Evolutionary conservation across 2,888 invertebrate genomes (phyloP), one percentile per base, ranked within the genome.

Genomic region (Linnaemya tessellans): DNA sequence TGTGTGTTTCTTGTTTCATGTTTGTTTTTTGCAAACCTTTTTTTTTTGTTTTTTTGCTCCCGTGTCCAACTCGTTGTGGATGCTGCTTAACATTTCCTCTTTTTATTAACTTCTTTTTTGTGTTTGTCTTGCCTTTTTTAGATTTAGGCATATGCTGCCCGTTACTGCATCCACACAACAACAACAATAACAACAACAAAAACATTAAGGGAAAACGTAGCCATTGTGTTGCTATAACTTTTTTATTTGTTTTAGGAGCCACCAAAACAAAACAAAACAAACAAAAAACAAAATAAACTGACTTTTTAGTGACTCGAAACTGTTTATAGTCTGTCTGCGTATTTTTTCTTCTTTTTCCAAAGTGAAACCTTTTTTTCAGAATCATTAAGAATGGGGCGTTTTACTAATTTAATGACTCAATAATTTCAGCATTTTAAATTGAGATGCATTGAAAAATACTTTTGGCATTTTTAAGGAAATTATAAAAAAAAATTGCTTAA

Each of bases 11-110:
- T 25, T 38, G 11, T 43, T 64, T 46, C 4, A n/a, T 38, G 38
- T 54, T 38, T 13, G 10, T 46, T 80, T 58, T 56, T 58, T 15
- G 4, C 3, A 38, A 18, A 11, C 58, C 38, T 58, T 74, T 58
- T 67, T 51, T 46, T 9, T 30, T 1, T 30, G 2, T 30, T 2
- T 30, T 30, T 30, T 30, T 10, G 43, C 38, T 54, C n/a, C 1
- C 25, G 7, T 56, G 43, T 30, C 9, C 20, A 35, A 8, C 11
- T 22, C 35, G 35, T 67, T 56, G 71, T 75, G 35, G 56, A 49
- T 68, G 49, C 22, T 80, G 80, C 67, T 80, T 38, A 67, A 80
- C 80, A 80, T 68, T 25, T 60, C 65, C 51, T 65, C 20, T 51
- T 71, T 74, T 62, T 62, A 65, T 74, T 20, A 35, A 15, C 43